These are phyloP conservation scores for Lysandra bellargus DNA, from an alignment of 2,888 invertebrate genomes.

Conservation along the genomic window DNA sequence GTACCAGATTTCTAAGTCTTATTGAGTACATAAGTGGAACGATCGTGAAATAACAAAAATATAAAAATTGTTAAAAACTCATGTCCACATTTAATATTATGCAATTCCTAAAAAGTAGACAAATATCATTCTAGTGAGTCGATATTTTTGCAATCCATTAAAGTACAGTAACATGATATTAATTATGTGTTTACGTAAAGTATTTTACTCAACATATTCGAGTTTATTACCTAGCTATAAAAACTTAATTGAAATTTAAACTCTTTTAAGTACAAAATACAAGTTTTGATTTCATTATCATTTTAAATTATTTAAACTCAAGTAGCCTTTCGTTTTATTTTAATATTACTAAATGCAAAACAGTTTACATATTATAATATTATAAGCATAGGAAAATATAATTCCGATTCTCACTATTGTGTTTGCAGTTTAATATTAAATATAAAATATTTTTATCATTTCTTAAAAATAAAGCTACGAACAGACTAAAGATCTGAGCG, in stretches of 20 bases:
- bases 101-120: background rate
- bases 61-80: background rate
- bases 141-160: background rate
- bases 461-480: background rate
- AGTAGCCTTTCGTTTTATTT: background rate
- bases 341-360: conserved; percentile 5
- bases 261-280: background rate
- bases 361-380: background rate
- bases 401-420: conserved; percentile 6
- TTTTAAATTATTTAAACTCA: background rate
- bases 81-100: background rate
- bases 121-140: background rate
- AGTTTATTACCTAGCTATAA: background rate
- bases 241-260: conserved; percentile 2
- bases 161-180: background rate
- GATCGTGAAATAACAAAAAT: background rate
- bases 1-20: background rate
- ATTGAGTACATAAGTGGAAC: background rate
- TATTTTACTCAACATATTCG: background rate
- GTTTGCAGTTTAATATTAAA: background rate
- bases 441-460: background rate
- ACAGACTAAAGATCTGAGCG: background rate
- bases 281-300: background rate
- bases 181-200: background rate
- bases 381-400: conserved; percentile 7